Conservation (phyloP, 2,113 vertebrate genomes). For the Anarrhichthys ocellatus region DNA sequence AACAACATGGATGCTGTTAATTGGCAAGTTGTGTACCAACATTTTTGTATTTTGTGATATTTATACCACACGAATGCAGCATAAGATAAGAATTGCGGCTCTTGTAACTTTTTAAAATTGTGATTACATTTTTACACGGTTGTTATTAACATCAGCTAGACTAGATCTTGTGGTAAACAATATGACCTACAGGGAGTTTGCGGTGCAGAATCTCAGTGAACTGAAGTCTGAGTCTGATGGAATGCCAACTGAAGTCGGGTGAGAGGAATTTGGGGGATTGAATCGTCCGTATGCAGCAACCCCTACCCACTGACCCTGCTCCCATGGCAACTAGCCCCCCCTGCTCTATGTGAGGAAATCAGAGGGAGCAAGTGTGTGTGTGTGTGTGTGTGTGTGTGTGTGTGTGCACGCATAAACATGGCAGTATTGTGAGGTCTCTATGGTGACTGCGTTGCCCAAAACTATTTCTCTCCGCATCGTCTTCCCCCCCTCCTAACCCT, state of each 20-base stretch:
- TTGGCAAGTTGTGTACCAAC: too few species aligned
- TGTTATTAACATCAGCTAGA: neutral
- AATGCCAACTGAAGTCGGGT: conserved; percentile 54
- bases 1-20: too few species aligned
- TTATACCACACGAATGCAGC: neutral
- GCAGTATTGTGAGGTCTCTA: conserved; percentile 62
- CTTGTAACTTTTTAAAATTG: neutral
- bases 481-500: conserved; percentile 16
- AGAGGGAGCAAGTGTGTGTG: conserved; percentile 13
- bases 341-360: conserved; percentile 50
- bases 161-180: neutral
- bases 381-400: conserved; percentile 29
- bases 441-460: conserved; percentile 61
- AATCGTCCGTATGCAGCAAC: conserved; percentile 53
- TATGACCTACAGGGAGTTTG: neutral
- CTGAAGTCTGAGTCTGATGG: conserved; percentile 44
- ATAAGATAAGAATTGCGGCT: neutral
- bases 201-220: conserved; percentile 19
- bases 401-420: conserved; percentile 5
- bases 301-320: conserved; percentile 55
- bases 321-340: conserved; percentile 64
- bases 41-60: too few species aligned
- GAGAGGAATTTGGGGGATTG: conserved; percentile 54
- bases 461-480: conserved; percentile 47
- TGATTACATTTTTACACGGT: neutral